Base-by-base conservation (phyloP, 2,113 vertebrate genomes). In the Passer domesticus region DNA sequence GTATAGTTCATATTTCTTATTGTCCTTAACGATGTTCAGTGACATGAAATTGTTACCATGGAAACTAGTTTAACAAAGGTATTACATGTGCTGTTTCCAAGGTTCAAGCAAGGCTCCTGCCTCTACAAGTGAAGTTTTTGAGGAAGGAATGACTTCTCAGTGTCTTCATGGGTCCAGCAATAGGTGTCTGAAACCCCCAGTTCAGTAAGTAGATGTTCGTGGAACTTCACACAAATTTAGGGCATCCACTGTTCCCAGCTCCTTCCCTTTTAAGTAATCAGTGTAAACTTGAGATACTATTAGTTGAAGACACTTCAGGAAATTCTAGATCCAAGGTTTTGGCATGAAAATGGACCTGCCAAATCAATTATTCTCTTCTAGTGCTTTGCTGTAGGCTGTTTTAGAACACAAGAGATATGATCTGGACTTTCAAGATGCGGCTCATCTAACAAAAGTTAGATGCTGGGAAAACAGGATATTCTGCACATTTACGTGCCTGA, bases 11-110 rank as follows among this genome's bases (percentile, higher is more conserved):
- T 86, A 31, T 92, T 95, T 89, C 66, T 87, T 69, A 73, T 3
- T n/a, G 49, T 76, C 79, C 83, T 92, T 87, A 94, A 91, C 82
- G 82, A 84, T 87, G 77, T 60, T 95, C 93, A 50, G 41, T 87
- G 87, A 90, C 84, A 90, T 68, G 60, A 87, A 90, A 84, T 72
- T 47, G 96, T 97, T 94, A 47, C 96, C 78, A 95, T 96, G 95
- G 97, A 90, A 95, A 97, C 94, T 44, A 59, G 92, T 70, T 95
- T 91, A 87, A 96, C 68, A 94, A 90, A 92, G 93, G 92, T 82
- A 80, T 78, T 90, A 53, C 64, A 50, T 79, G 77, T 69, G 86
- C 63, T 88, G 41, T 93, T 90, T 78, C 66, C 37, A 39, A 44
- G 60, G 87, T 77, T 88, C 68, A 90, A 62, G 52, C 46, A 75